These are phyloP conservation scores for pig (Sus scrofa) DNA, from an alignment of 2,113 vertebrate genomes.

Conservation along the genomic window DNA sequence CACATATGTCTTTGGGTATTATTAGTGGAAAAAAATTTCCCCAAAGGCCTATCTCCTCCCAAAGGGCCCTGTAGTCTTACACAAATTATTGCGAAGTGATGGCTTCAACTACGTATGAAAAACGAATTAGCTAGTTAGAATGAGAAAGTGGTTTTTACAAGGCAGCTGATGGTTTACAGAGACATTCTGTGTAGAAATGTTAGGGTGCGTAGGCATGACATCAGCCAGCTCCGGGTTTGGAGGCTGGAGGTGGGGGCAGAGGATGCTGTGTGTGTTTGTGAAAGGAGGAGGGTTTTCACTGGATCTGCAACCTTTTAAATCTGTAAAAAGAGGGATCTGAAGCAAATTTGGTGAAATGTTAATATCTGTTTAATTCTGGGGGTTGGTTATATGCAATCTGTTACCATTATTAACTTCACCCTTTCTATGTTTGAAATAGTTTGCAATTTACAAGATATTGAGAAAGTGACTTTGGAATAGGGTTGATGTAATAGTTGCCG, in stretches of 20 bases:
- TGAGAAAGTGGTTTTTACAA: not conserved
- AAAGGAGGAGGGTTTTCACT: not conserved
- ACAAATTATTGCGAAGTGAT: not conserved
- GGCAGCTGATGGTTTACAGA: not conserved
- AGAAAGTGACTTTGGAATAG: not conserved
- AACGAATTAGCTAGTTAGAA: not conserved
- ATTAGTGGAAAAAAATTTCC: not conserved
- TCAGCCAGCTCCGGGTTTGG: not conserved
- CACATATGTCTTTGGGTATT: not conserved
- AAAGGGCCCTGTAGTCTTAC: accelerated
- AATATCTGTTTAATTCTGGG: not conserved
- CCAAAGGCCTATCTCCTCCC: not conserved
- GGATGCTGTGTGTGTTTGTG: not conserved
- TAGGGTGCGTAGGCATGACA: not conserved
- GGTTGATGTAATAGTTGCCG: not conserved
- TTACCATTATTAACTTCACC: not conserved
- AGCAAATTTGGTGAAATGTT: not conserved
- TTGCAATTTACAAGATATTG: not conserved
- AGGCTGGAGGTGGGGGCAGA: not conserved
- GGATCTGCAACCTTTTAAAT: not conserved
- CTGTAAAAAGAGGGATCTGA: not conserved
- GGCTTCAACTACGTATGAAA: not conserved
- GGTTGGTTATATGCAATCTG: not conserved
- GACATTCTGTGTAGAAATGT: too few species aligned
- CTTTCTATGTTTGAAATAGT: not conserved